These are phyloP conservation scores for Cephus cinctus DNA, from an alignment of 1,140 invertebrate species.

Conservation along the genomic window DNA sequence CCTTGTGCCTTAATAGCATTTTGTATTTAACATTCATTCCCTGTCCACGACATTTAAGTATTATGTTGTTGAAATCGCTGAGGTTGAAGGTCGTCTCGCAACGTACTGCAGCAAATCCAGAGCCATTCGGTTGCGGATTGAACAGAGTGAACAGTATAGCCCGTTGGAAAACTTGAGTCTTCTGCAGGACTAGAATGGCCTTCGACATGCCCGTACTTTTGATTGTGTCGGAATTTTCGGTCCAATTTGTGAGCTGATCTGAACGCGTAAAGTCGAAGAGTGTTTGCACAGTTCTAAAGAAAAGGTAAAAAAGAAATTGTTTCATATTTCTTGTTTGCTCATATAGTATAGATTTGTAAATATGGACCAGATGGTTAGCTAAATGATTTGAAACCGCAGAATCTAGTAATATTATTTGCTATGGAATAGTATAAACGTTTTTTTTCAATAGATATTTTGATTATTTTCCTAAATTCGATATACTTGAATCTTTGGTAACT, in stretches of 20 bases:
- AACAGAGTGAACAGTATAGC: constrained; percentile 66
- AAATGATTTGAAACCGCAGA: no score
- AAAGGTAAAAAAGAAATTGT: background rate
- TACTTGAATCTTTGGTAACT: background rate
- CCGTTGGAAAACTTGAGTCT: constrained; percentile 58
- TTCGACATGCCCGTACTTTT: constrained; percentile 64
- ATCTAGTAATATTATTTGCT: no score
- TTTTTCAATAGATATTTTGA: no score
- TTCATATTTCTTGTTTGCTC: no score
- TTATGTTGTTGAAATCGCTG: constrained; percentile 52
- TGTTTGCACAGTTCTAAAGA: constrained; percentile 24
- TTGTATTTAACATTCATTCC: constrained; percentile 59
- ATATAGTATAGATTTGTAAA: background rate
- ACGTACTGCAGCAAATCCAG: constrained; percentile 64
- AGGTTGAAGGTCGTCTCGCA: constrained; percentile 57
- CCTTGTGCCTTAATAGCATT: constrained; percentile 63
- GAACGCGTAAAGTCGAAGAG: constrained; percentile 39
- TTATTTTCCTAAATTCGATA: background rate
- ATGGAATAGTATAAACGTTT: no score
- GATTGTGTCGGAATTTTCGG: constrained; percentile 63
- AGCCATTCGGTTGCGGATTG: constrained; percentile 64
- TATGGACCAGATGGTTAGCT: background rate
- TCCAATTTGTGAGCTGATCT: constrained; percentile 49
- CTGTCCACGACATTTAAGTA: constrained; percentile 61
- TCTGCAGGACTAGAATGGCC: constrained; percentile 60